Evolutionary conservation across 1,140 invertebrate species (phyloP), one percentile per base, ranked within the genome.

Genomic region (Ostrea denselamellosa): DNA sequence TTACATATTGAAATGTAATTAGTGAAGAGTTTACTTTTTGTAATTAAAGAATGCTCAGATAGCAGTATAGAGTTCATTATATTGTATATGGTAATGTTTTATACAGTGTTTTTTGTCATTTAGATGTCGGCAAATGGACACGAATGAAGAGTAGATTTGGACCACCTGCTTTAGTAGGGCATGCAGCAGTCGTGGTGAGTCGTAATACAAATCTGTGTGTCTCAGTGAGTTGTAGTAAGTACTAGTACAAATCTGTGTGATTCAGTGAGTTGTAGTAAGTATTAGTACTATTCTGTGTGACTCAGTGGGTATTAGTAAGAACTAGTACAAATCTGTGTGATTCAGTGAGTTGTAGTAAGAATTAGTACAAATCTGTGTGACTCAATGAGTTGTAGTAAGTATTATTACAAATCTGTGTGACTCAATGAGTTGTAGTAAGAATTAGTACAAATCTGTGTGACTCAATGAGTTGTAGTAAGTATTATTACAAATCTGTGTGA

Each of bases 81-180:
- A n/a, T n/a, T n/a, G n/a, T n/a, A n/a, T n/a, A n/a, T n/a, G n/a
- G n/a, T n/a, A 44, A 44, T 5, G 5, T 2, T 44, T 44, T 44
- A 44, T n/a, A 14, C 9, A 10, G 9, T 87, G 52, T 84, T 17
- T 68, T 89, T 85, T 88, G 53, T 87, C 28, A 87, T 91, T 93
- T 94, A 95, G 96, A 96, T 51, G 96, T 96, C 0, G 95, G 96
- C 90, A 95, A 95, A 85, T 98, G 97, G 98, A 96, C 93, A 19
- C 93, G 96, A 86, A 90, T 91, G 53, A 93, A 90, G 90, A 95
- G 95, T 62, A 96, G 97, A 93, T 95, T 96, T 44, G 96, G 96
- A 77, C 97, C 97, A 0, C 97, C 97, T 77, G 96, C 97, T 19
- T 96, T 98, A 58, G 96, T 97, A 91, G 97, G 97, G n/a, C 97